Conservation (phyloP, 2,797 vertebrate genomes). For the Chelmon rostratus region DNA sequence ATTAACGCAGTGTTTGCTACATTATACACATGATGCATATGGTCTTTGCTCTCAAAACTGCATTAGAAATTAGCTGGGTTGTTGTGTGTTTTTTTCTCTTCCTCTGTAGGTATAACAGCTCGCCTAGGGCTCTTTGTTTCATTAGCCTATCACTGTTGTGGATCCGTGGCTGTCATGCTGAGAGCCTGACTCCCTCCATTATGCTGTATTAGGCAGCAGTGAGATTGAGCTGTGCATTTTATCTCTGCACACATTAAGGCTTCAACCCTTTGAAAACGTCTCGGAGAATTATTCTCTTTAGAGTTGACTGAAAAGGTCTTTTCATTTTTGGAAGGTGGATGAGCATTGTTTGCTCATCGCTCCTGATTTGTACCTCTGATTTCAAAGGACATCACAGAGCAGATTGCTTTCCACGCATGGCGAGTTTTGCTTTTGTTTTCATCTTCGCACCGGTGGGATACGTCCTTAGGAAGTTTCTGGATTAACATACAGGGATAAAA, state of each 20-base stretch:
- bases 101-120: conserved; percentile 59
- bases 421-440: conserved; percentile 53
- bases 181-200: conserved; percentile 67
- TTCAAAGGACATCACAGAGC: conserved; percentile 44
- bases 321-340: conserved; percentile 55
- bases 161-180: conserved; percentile 70
- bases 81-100: conserved; percentile 29
- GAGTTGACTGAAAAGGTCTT: conserved; percentile 56
- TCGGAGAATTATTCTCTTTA: conserved; percentile 43
- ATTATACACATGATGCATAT: conserved; percentile 52
- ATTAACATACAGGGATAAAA: conserved; percentile 46
- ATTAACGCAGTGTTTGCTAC: conserved; percentile 37
- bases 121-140: conserved; percentile 72
- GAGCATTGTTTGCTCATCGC: conserved; percentile 33
- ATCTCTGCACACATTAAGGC: conserved; percentile 63
- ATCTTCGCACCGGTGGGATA: conserved; percentile 42
- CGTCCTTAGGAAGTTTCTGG: conserved; percentile 47
- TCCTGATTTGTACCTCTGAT: conserved; percentile 44
- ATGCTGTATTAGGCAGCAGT: conserved; percentile 64
- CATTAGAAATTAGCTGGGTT: conserved; percentile 61
- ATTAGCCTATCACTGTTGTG: conserved; percentile 67
- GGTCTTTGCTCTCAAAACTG: conserved; percentile 37
- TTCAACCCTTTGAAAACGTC: conserved; percentile 50
- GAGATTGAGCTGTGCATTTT: conserved; percentile 66
- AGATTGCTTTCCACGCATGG: conserved; percentile 59